A percentile compares a stretch with the other conserved stretches of the same genome.
Conservation (phyloP, 2,888 invertebrate genomes). For the Cantharis flavilabris region DNA sequence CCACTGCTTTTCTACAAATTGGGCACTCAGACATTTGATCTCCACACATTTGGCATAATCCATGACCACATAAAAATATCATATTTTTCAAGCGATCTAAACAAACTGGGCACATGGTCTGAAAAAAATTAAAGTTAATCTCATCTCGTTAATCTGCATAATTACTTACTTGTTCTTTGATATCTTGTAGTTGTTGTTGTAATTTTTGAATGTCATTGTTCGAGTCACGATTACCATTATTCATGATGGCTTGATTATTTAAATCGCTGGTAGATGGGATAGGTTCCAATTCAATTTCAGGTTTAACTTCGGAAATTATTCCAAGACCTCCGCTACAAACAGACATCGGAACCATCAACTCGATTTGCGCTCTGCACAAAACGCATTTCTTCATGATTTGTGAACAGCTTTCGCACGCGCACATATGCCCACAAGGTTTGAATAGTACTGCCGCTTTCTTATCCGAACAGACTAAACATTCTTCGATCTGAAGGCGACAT, state of each 20-base stretch:
- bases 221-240: constrained; percentile 71
- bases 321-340: constrained; percentile 54
- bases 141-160: background rate
- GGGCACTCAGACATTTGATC: constrained; percentile 98
- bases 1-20: constrained; percentile 95
- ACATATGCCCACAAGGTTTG: constrained; percentile 95
- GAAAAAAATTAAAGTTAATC: constrained; percentile 48
- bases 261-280: constrained; percentile 54
- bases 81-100: constrained; percentile 97
- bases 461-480: constrained; percentile 95
- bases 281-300: constrained; percentile 57
- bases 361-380: constrained; percentile 87
- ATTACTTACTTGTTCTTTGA: constrained; percentile 85
- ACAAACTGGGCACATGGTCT: constrained; percentile 99
- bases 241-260: constrained; percentile 59
- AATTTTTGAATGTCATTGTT: constrained; percentile 85
- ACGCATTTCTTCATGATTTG: constrained; percentile 98
- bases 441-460: constrained; percentile 90
- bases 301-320: constrained; percentile 58
- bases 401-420: constrained; percentile 88
- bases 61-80: constrained; percentile 98
- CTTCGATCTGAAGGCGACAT: constrained; percentile 73
- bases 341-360: constrained; percentile 64
- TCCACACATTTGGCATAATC: constrained; percentile 97
- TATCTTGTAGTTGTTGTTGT: constrained; percentile 94